Evolutionary conservation across 2,797 vertebrate species (phyloP), one percentile per base, ranked within the genome.

Genomic region (Rhynchotus rufescens): DNA sequence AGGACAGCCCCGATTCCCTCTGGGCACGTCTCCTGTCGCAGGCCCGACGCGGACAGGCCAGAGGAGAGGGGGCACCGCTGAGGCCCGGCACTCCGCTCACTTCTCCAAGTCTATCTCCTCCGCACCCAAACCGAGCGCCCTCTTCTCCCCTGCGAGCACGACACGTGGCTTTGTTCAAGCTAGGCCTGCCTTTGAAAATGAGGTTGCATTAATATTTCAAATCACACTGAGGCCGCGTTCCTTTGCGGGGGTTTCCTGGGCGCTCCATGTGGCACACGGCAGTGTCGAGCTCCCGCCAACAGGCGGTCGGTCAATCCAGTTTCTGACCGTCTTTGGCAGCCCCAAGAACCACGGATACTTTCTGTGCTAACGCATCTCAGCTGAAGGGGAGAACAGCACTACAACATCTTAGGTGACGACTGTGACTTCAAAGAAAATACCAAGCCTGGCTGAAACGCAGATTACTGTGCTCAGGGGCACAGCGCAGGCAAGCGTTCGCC

Each of bases 131-230:
- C 56, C 1, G 8, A 86, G 44, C 34, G 3, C 38, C 20, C 44
- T 1, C 2, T 23, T 15, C 23, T 90, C 80, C 87, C 71, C 47
- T 22, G 74, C 0, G 6, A 52, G 23, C 23, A 47, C 44, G 45
- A 11, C 49, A 86, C 4, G 59, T 20, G 45, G 59, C 44, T 75
- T 44, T 40, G 69, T 34, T 62, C 1, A 47, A 69, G 79, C 26
- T 83, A 60, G 45, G 20, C 59, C 69, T 15, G 2, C 2, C 1
- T 10, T 72, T 38, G 44, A 16, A 74, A 84, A 92, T 10, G 52
- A 93, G 71, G 78, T 42, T 32, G 11, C 85, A 68, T 93, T n/a
- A 92, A 95, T 92, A 81, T 94, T 95, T 89, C 82, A 92, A 32
- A 34, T 7, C 51, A 45, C 69, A 26, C 34, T 90, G 8, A 51